Evolutionary conservation across 2,797 vertebrate genomes (phyloP), one percentile per base, ranked within the genome.

Genomic region (Mus caroli): DNA sequence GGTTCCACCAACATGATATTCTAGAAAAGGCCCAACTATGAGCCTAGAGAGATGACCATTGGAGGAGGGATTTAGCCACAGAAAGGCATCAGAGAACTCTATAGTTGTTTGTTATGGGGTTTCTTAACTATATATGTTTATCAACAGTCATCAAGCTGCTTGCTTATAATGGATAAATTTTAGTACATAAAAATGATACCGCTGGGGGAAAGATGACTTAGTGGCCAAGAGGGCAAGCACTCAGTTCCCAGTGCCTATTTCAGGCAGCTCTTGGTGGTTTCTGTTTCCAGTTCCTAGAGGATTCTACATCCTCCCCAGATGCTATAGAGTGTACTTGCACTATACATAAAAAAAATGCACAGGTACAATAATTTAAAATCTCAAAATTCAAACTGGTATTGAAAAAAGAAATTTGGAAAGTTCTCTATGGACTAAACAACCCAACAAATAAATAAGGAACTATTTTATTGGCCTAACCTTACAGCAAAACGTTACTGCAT

Each of bases 401-500:
- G 4, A 71, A 54, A 85, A 85, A 62, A n/a, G 2, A 54, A 88
- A 43, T 37, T 78, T 86, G 60, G 43, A 91, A 69, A 79, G 62
- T 88, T 4, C 4, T 12, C 89, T 79, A 54, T 40, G 82, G 78
- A 64, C 62, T 60, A 60, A 60, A 60, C 22, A 9, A 60, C 26
- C 10, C 9, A 60, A 60, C 7, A 24, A 60, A 8, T 6, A 20
- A 58, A 58, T 20, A 20, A 58, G 20, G 15, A 76, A 83, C 56
- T 92, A 71, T 26, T 88, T 83, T n/a, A 73, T 91, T 62, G 43
- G 34, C 85, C 28, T 94, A 95, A 12, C 5, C 40, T 95, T 96
- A 90, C 37, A 93, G 37, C 58, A 84, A 52, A 77, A 62, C 40
- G 28, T 26, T 77, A 60, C 37, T 87, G 43, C 15, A 34, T 60